Evolutionary conservation across 2,113 vertebrate genomes (phyloP).

Genomic region (Diphyllodes magnificus): DNA sequence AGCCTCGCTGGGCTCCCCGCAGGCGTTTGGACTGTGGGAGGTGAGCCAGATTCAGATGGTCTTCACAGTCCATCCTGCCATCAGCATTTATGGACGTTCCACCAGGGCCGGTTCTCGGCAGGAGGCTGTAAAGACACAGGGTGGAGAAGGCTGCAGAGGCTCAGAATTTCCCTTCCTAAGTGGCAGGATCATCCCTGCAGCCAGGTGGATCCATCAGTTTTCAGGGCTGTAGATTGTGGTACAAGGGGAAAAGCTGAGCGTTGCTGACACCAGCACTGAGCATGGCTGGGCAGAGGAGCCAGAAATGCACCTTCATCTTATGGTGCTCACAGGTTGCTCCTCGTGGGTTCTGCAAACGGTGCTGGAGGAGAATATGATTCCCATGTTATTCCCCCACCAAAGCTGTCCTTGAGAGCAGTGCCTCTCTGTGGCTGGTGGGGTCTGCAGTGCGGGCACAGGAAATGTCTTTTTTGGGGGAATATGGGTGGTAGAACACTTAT

Average conservation of each 20-base stretch:
- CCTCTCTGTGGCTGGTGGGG: neutral
- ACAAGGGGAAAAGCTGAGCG: accelerated
- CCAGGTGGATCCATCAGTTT: neutral
- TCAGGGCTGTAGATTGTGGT: neutral
- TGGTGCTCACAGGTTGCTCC: neutral
- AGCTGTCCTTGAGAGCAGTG: accelerated
- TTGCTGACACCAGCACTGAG: neutral
- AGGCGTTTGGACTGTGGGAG: neutral
- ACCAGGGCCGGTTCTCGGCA: neutral
- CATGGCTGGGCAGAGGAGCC: neutral
- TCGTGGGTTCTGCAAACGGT: neutral
- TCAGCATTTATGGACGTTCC: neutral
- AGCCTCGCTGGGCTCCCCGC: neutral
- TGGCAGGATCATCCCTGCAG: neutral
- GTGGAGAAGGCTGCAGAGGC: neutral
- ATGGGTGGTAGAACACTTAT: neutral
- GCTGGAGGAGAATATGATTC: neutral
- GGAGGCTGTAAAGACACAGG: neutral
- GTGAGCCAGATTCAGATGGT: neutral
- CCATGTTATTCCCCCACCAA: neutral
- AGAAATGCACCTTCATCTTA: neutral
- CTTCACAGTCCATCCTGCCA: neutral
- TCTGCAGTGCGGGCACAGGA: neutral
- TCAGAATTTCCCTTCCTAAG: neutral
- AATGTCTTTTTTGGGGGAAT: accelerated